Conservation (phyloP, 2,888 invertebrate species). For the Acanthococcus lagerstroemiae region DNA sequence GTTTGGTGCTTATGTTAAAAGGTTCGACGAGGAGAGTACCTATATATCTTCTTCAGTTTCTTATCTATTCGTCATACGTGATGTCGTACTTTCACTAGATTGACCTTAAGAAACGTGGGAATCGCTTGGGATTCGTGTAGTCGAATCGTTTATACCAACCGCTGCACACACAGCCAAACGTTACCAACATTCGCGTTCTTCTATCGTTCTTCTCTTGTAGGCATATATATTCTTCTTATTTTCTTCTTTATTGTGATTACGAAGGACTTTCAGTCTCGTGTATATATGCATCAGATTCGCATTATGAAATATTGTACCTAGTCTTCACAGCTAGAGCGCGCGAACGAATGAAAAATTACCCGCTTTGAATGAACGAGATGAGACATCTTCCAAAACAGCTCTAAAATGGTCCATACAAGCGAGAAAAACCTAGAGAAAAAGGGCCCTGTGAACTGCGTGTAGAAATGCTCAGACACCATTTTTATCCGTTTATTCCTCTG, state of each 20-base stretch:
- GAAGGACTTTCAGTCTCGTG: not conserved
- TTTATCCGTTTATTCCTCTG: too few species aligned
- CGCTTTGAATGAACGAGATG: too few species aligned
- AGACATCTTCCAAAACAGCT: too few species aligned
- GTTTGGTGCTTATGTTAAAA: slow-evolving; percentile 18
- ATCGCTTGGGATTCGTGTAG: slow-evolving; percentile 19
- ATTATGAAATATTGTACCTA: slow-evolving; percentile 1
- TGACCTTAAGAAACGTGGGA: slow-evolving; percentile 31
- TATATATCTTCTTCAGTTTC: slow-evolving; percentile 24
- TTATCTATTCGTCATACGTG: slow-evolving; percentile 31
- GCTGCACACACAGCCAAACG: not conserved
- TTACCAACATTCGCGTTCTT: not conserved
- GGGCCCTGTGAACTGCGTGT: too few species aligned
- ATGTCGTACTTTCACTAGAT: slow-evolving; percentile 30
- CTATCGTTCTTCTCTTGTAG: too few species aligned
- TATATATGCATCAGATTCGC: not conserved
- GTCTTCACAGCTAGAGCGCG: too few species aligned
- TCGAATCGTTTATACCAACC: not conserved
- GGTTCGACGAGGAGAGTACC: slow-evolving; percentile 13
- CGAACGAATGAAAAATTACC: too few species aligned
- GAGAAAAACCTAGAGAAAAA: too few species aligned
- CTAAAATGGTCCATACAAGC: too few species aligned
- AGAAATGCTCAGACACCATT: too few species aligned
- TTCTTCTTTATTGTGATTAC: not conserved
- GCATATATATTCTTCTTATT: not conserved